Base-by-base conservation (phyloP, 1,140 invertebrate species). In the Coenobita brevimanus region DNA sequence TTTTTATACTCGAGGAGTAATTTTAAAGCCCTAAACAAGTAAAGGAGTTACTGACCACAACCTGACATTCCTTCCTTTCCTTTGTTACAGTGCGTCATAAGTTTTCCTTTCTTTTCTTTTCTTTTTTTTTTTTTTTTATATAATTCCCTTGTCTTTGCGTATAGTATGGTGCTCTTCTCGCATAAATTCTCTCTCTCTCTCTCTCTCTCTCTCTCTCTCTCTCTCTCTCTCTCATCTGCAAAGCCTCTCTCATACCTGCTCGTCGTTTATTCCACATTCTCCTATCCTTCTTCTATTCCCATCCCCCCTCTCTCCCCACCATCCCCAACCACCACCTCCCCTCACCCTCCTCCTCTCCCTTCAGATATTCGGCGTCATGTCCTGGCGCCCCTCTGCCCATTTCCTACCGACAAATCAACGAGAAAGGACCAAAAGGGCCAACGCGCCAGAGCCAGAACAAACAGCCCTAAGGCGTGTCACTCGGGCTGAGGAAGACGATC, bases 361-460 rank as follows among this genome's bases (percentile, higher is more conserved):
- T 81, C 84, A 87, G 84, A 87, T 87, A 87, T 87, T 87, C 84
- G 84, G 84, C 84, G 84, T 87, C 84, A 87, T 87, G 84, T 87
- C 84, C 84, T 73, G 84, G 76, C 75, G 84, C 84, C 84, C 84
- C 84, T 87, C 76, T 87, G 84, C 84, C 84, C 76, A 87, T 87
- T 87, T 87, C 84, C 84, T 87, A 87, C 84, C 84, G 84, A 87
- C 84, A 87, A 87, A 87, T 87, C 84, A 87, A 87, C 84, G 84
- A 87, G 76, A 80, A 80, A 69, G 76, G 43, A 80, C 84, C 76
- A 73, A 71, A 87, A 87, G 84, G 84, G 84, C 84, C 24, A 57
- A 87, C 43, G n/a, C 76, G 78, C 84, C 67, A 46, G 27, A 43
- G 38, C 46, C 27, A 38, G 38, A 71, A 43, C 67, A 46, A 71